phyloP scores from a whole-genome alignment of 2,113 vertebrate species.

The Microtus richardsoni region DNA sequence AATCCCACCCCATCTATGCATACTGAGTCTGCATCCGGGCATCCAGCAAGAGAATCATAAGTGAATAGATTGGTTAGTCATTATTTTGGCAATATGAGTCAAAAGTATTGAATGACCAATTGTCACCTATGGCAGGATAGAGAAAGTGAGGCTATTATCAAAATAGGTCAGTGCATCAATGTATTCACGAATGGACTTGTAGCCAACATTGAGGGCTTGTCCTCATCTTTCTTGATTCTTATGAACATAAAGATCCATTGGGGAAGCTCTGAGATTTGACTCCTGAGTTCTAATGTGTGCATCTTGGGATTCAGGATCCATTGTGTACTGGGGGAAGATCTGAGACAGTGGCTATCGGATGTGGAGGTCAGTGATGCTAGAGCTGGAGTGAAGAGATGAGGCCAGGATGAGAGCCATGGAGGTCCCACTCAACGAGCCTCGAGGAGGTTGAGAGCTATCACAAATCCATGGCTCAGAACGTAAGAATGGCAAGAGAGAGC shows the following conservation, averaged over 20 bases:
- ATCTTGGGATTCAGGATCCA: not conserved
- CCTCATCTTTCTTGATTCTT: constrained; percentile 12
- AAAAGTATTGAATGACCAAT: not conserved
- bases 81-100: constrained; percentile 56
- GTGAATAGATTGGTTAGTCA: not conserved
- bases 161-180: rapidly evolving
- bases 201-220: not conserved
- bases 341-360: not conserved
- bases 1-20: not conserved
- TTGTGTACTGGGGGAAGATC: not conserved
- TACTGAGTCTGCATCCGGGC: not conserved
- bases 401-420: too few relatives aligned
- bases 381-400: not conserved
- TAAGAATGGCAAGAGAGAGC: not conserved
- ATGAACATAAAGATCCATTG: not conserved
- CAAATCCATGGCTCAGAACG: not conserved
- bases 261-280: not conserved
- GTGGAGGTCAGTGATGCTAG: not conserved
- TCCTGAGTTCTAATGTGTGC: not conserved
- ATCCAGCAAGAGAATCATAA: not conserved
- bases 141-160: not conserved
- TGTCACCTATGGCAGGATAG: not conserved
- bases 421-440: not conserved
- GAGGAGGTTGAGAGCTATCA: not conserved
- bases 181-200: not conserved